Evolutionary conservation across 2,113 vertebrate genomes (phyloP).

Genomic region (Antigone vipio): DNA sequence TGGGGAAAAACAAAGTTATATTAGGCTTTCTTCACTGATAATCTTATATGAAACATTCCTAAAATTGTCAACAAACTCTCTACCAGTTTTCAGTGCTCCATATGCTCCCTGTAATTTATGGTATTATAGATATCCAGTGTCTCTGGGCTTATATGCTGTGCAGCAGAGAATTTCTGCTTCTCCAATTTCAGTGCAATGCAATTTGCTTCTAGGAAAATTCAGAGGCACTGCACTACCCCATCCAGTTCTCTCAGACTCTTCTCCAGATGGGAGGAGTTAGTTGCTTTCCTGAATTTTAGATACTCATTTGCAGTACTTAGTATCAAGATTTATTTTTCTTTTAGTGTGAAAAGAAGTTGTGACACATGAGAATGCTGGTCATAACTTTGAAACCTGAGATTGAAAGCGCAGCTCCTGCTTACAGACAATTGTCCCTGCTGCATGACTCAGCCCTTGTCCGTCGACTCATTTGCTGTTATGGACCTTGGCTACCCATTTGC

Average conservation of each 20-base stretch:
- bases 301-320: background rate
- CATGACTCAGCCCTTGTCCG: background rate
- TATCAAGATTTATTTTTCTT: background rate
- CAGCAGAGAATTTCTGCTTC: background rate
- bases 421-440: background rate
- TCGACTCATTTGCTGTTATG: background rate
- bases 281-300: background rate
- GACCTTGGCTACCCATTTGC: background rate
- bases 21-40: background rate
- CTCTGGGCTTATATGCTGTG: background rate
- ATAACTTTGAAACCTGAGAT: background rate
- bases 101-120: background rate
- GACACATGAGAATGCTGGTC: background rate
- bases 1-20: background rate
- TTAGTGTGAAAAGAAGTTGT: background rate
- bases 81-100: background rate
- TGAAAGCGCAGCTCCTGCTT: background rate
- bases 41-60: background rate
- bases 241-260: background rate
- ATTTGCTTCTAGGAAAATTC: background rate
- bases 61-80: background rate
- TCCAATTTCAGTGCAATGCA: slow-evolving; percentile 9
- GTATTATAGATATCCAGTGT: background rate
- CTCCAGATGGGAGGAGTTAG: background rate
- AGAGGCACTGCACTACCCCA: background rate